Evolutionary conservation across 2,888 invertebrate species (phyloP).

Genomic region (Drosophila subquinaria): DNA sequence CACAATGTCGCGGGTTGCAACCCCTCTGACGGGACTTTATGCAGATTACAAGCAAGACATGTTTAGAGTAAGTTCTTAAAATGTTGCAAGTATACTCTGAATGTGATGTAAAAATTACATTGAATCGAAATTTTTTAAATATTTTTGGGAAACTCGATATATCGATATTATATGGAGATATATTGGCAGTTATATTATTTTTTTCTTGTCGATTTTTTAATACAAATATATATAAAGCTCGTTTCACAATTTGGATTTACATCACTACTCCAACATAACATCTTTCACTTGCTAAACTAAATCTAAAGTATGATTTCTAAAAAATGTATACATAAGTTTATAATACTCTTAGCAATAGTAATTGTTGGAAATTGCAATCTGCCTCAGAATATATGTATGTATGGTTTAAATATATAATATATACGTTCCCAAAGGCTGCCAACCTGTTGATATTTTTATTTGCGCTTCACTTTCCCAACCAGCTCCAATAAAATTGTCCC

Average conservation of each 20-base stretch:
- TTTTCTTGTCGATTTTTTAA: too few species aligned
- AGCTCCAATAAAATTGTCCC: constrained; percentile 16
- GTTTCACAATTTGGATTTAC: too few species aligned
- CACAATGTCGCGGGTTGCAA: constrained; percentile 55
- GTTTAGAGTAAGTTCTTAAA: constrained; percentile 25
- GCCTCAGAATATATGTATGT: neutral
- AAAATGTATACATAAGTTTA: neutral
- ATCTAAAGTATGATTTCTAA: neutral
- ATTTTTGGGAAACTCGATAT: too few species aligned
- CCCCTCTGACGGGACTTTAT: constrained; percentile 64
- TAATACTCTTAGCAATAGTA: neutral
- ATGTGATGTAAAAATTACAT: too few species aligned
- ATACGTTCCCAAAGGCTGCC: neutral
- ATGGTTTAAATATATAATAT: neutral
- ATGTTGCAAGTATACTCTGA: neutral
- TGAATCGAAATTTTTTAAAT: too few species aligned
- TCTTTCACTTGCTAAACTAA: neutral
- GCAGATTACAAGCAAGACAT: constrained; percentile 57
- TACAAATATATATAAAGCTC: too few species aligned
- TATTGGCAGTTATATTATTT: too few species aligned
- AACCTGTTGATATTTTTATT: constrained; percentile 21
- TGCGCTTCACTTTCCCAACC: neutral
- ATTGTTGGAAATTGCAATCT: neutral
- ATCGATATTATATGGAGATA: too few species aligned
- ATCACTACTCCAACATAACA: neutral